A percentile compares a stretch with the other conserved stretches of the same genome.
These are phyloP conservation scores for Euura saliciscinereae DNA, from an alignment of 1,140 invertebrate genomes.

Conservation along the genomic window DNA sequence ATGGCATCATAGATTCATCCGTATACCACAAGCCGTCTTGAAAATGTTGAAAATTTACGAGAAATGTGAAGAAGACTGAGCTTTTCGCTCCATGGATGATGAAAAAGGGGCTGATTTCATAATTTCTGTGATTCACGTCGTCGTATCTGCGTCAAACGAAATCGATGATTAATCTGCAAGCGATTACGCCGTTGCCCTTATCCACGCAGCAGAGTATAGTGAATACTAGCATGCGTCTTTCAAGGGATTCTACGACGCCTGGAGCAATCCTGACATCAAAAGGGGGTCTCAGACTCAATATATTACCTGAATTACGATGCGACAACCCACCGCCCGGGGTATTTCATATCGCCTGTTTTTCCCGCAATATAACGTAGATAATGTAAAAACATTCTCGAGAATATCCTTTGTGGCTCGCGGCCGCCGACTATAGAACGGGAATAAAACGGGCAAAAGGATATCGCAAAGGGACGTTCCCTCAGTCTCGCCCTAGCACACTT, in stretches of 20 bases:
- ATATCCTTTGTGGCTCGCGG: not conserved
- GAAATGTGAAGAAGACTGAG: too few relatives aligned
- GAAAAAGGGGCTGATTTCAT: too few relatives aligned
- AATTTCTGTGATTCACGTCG: too few relatives aligned
- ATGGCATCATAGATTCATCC: too few relatives aligned
- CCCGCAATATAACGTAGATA: conserved; percentile 1
- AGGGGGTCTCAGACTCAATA: not conserved
- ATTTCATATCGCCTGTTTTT: conserved; percentile 7
- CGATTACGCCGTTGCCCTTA: too few relatives aligned
- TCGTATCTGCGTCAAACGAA: too few relatives aligned
- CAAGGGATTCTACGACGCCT: not conserved
- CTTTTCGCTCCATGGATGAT: too few relatives aligned
- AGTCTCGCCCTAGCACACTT: too few relatives aligned
- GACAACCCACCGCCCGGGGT: not conserved
- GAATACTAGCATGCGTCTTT: not conserved
- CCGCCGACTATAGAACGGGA: not conserved
- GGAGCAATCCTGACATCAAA: not conserved
- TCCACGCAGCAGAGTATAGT: too few relatives aligned
- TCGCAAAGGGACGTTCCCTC: not conserved
- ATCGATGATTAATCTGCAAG: too few relatives aligned
- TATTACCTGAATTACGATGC: conserved; percentile 7
- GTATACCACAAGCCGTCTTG: too few relatives aligned
- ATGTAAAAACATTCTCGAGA: conserved; percentile 1
- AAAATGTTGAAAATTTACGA: too few relatives aligned
- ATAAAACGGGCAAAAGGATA: not conserved